Evolutionary conservation across 1,140 invertebrate genomes (phyloP).

Genomic region (Hylaeus anthracinus): DNA sequence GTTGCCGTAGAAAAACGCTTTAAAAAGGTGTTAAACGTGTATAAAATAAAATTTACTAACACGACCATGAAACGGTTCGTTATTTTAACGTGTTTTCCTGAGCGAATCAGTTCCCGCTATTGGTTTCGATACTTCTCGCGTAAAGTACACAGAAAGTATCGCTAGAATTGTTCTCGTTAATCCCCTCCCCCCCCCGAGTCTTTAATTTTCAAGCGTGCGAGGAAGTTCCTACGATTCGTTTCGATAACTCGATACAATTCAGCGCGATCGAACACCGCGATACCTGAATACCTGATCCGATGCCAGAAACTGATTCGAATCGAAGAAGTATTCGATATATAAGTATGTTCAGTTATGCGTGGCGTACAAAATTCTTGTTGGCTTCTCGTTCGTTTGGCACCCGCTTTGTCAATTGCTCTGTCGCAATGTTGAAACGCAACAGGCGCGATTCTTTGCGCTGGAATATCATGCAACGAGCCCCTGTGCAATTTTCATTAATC

Average conservation of each 20-base stretch:
- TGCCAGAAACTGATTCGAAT: not conserved
- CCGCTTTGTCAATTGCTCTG: constrained; percentile 21
- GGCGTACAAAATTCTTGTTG: constrained; percentile 28
- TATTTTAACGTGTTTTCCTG: not conserved
- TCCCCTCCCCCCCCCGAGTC: not conserved
- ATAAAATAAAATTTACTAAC: constrained; percentile 37
- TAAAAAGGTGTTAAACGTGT: constrained; percentile 21
- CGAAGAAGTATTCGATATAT: not conserved
- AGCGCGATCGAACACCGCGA: not conserved
- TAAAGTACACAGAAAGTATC: not conserved
- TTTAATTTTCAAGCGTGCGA: constrained; percentile 9
- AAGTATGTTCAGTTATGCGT: constrained; percentile 7
- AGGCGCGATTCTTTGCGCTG: not conserved
- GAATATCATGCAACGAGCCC: constrained; percentile 1
- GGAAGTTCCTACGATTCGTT: constrained; percentile 36
- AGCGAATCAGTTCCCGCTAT: not conserved
- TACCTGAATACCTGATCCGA: not conserved
- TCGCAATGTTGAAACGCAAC: constrained; percentile 7
- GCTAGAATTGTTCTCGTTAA: not conserved
- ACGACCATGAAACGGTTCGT: constrained; percentile 15
- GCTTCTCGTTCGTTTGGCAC: constrained; percentile 34
- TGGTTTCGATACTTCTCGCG: no score
- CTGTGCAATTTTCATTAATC: not conserved
- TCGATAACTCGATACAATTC: not conserved
- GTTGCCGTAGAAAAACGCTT: not conserved